phyloP scores from a whole-genome alignment of 2,797 vertebrate genomes.

The Pachyuromys duprasi region DNA sequence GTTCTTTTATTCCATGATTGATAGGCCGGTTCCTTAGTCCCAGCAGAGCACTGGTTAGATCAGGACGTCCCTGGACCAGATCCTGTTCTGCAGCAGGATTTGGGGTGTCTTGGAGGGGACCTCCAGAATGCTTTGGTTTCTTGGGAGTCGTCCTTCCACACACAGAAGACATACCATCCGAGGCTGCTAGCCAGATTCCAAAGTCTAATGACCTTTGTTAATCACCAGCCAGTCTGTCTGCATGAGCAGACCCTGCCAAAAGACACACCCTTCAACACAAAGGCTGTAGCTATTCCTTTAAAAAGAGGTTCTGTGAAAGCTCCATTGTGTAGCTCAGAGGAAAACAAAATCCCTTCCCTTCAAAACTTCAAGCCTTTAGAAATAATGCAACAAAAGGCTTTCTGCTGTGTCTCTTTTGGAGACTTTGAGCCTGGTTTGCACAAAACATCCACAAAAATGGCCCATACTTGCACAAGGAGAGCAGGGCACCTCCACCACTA shows the following conservation, averaged over 20 bases:
- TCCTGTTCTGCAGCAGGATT: conserved; percentile 74
- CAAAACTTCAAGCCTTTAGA: conserved; percentile 84
- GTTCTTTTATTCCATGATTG: conserved; percentile 81
- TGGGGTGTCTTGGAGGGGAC: conserved; percentile 44
- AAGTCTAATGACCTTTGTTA: conserved; percentile 99
- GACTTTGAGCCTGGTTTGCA: conserved; percentile 74
- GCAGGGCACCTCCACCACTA: conserved; percentile 54
- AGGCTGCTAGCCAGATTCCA: conserved; percentile 96
- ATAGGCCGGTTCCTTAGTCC: conserved; percentile 66
- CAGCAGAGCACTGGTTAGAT: conserved; percentile 76
- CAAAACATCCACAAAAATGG: conserved; percentile 64
- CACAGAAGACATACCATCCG: conserved; percentile 93
- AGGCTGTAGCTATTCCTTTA: conserved; percentile 95
- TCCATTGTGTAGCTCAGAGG: conserved; percentile 87
- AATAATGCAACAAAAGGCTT: conserved; percentile 81
- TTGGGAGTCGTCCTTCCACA: conserved; percentile 91
- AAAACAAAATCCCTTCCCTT: conserved; percentile 85
- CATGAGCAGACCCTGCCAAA: conserved; percentile 94
- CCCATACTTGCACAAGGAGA: conserved; percentile 58
- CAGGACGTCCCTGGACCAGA: conserved; percentile 79
- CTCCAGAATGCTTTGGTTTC: conserved; percentile 89
- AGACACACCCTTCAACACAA: conserved; percentile 97
- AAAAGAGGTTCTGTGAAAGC: conserved; percentile 96
- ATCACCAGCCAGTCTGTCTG: conserved; percentile 98
- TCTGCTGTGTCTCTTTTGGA: conserved; percentile 79